Conservation (phyloP, 2,888 invertebrate species). For the Apoderus coryli region DNA sequence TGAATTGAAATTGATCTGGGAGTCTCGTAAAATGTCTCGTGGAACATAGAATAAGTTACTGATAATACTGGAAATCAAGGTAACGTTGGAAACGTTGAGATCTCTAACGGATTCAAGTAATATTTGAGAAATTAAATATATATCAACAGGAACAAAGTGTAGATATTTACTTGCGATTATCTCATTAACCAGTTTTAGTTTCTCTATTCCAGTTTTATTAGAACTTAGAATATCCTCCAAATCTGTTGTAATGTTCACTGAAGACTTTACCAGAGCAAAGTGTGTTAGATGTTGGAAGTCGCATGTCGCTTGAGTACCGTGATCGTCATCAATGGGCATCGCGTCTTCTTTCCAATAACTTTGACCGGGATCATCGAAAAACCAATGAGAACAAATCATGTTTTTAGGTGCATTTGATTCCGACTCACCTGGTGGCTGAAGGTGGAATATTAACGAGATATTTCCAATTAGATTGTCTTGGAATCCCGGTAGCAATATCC, state of each 20-base stretch:
- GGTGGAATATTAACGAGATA: slow-evolving; percentile 11
- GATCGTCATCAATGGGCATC: background rate
- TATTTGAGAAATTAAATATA: slow-evolving; percentile 20
- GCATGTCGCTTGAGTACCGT: too few relatives aligned
- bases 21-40: slow-evolving; percentile 14
- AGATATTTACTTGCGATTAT: slow-evolving; percentile 7
- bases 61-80: slow-evolving; percentile 33
- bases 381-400: slow-evolving; percentile 13
- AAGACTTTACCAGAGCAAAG: slow-evolving; percentile 15
- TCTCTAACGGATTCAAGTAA: slow-evolving; percentile 10
- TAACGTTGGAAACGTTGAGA: slow-evolving; percentile 21
- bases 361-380: slow-evolving; percentile 6
- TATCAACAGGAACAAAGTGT: slow-evolving; percentile 17
- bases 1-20: slow-evolving; percentile 16
- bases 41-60: slow-evolving; percentile 30
- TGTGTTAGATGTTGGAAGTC: slow-evolving; percentile 16
- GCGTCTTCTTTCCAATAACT: slow-evolving; percentile 13
- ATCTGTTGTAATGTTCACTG: slow-evolving; percentile 15
- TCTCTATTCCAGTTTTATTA: slow-evolving; percentile 12
- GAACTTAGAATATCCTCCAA: slow-evolving; percentile 16
- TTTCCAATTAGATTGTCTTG: slow-evolving; percentile 10
- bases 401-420: background rate
- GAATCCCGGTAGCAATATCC: slow-evolving; percentile 14
- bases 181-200: slow-evolving; percentile 12
- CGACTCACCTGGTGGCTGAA: too few relatives aligned